Evolutionary conservation across 2,888 invertebrate species (phyloP).

Genomic region (Rosalia funebris): DNA sequence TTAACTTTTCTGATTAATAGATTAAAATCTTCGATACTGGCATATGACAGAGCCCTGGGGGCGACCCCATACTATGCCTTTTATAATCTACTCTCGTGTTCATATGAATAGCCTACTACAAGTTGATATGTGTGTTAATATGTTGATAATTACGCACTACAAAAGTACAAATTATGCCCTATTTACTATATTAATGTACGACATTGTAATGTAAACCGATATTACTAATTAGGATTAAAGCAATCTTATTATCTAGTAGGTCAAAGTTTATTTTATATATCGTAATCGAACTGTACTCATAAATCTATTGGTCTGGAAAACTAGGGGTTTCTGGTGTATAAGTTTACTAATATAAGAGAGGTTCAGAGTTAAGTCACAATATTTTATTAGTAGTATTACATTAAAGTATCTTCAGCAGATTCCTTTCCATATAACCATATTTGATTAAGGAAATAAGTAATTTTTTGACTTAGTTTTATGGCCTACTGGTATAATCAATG

Average conservation of each 20-base stretch:
- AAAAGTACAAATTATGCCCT: not conserved
- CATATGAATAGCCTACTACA: not conserved
- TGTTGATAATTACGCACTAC: not conserved
- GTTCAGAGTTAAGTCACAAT: not conserved
- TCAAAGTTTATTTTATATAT: too few relatives aligned
- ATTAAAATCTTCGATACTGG: slow-evolving; percentile 60
- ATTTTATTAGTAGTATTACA: not conserved
- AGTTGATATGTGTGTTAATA: slow-evolving; percentile 5
- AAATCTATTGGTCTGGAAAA: slow-evolving; percentile 19
- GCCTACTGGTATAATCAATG: too few relatives aligned
- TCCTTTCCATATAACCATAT: too few relatives aligned
- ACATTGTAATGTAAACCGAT: not conserved
- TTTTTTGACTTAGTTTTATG: too few relatives aligned
- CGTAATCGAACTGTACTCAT: slow-evolving; percentile 16
- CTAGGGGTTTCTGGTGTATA: slow-evolving; percentile 8
- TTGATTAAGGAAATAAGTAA: too few relatives aligned
- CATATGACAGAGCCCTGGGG: slow-evolving; percentile 57
- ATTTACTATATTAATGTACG: not conserved
- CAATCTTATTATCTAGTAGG: too few relatives aligned
- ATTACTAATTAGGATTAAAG: not conserved
- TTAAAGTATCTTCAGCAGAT: too few relatives aligned
- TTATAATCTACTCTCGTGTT: slow-evolving; percentile 20
- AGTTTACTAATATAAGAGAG: not conserved
- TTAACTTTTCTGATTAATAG: slow-evolving; percentile 62
- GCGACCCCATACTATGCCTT: slow-evolving; percentile 43